These are phyloP conservation scores for Nibea albiflora DNA, from an alignment of 2,113 vertebrate genomes.

Conservation along the genomic window DNA sequence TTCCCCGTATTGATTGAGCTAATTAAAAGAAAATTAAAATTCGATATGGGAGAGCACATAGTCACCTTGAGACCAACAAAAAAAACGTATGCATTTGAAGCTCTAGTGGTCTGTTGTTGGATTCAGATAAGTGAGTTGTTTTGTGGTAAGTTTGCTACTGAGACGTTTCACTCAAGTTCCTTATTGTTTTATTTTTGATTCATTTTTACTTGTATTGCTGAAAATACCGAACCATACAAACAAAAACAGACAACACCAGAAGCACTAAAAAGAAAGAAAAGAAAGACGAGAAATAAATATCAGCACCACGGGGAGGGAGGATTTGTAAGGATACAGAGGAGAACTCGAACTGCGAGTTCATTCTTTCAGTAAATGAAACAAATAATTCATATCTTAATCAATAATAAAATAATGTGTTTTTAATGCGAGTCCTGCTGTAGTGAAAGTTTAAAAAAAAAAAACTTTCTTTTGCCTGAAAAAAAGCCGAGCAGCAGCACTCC, in stretches of 20 bases:
- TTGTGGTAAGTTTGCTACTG: not conserved
- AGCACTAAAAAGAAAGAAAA: not conserved
- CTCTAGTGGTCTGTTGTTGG: not conserved
- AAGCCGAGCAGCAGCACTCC: not conserved
- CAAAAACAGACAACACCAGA: not conserved
- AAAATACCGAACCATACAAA: not conserved
- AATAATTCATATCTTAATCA: slow-evolving; percentile 2
- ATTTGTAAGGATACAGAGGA: slow-evolving; percentile 2
- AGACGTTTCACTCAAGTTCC: not conserved
- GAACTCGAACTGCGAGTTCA: not conserved
- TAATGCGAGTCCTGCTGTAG: not conserved
- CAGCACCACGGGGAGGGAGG: not conserved
- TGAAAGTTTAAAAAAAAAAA: not conserved
- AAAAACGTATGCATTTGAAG: not conserved
- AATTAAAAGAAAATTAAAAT: slow-evolving; percentile 8
- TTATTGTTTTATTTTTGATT: not conserved
- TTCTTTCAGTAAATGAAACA: not conserved
- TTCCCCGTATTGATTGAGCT: slow-evolving; percentile 20
- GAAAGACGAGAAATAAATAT: not conserved
- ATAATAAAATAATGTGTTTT: not conserved
- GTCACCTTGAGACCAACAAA: not conserved
- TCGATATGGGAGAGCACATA: not conserved
- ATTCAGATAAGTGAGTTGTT: not conserved
- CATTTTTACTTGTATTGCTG: not conserved
- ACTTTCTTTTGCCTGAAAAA: not conserved